Evolutionary conservation across 2,113 vertebrate species (phyloP), one percentile per base, ranked within the genome.

Genomic region (Aix galericulata): DNA sequence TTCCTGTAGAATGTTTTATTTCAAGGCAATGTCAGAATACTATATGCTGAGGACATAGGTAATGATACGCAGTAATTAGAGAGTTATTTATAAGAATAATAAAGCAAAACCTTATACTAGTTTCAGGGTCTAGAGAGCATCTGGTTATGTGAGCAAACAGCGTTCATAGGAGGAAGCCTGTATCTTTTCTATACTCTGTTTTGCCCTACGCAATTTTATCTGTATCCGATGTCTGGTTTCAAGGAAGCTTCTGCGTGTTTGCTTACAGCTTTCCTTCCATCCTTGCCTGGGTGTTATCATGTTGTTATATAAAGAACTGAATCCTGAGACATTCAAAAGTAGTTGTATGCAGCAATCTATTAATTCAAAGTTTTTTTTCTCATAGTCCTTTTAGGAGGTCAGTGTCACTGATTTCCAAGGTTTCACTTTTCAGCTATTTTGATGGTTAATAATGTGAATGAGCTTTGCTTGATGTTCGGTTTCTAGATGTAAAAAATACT

Each of bases 171-270:
- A 79, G 16, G 50, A 84, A 46, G 1, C 7, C 3, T 38, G 3
- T 59, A 4, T 81, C 38, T 72, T 74, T 80, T 46, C 32, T 78
- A 2, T 48, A 9, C 32, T 64, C 2, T 3, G 2, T 48, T 89
- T 76, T 77, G 7, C 9, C 17, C 9, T 22, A 4, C 0, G 1
- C 1, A 22, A 0, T 53, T 79, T 73, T 71, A 9, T 48, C 26
- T 56, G 10, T 48, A 10, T 23, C 21, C 26, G 11, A 31, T 48
- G 14, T 26, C 11, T 73, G 32, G 32, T 53, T 42, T 22, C 32
- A 75, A 75, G 59, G 8, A 64, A 78, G 6, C 9, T 17, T 50
- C 15, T 81, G 3, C 52, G 2, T 64, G 13, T 42, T 48, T 75
- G 4, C 2, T 81, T 91, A 26, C n/a, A 62, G 42, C 48, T 93